Conservation (phyloP, 2,797 vertebrate genomes). For the Poecile montanus region DNA sequence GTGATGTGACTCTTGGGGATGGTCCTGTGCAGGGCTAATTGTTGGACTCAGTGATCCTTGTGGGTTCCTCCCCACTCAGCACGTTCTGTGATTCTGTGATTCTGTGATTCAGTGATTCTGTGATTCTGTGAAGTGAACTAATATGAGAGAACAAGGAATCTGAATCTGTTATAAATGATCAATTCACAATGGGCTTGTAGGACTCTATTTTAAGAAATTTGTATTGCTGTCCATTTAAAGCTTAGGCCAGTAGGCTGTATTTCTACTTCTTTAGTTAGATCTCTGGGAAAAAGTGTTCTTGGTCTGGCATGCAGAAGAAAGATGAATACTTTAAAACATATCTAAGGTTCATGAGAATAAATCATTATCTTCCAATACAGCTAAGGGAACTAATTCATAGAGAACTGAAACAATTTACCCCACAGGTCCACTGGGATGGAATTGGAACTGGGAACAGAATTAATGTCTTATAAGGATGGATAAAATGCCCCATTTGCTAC, state of each 20-base stretch:
- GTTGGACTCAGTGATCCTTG: neutral
- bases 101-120: neutral
- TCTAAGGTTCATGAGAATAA: slow-evolving; percentile 7
- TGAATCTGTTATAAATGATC: neutral
- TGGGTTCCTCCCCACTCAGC: neutral
- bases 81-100: neutral
- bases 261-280: neutral
- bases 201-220: neutral
- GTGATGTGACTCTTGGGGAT: too few relatives aligned
- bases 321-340: neutral
- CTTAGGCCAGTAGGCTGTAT: neutral
- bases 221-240: neutral
- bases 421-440: neutral
- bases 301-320: neutral
- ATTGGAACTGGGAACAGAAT: neutral
- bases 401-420: neutral
- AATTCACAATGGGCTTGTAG: neutral
- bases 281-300: neutral
- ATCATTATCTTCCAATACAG: neutral
- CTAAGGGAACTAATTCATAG: neutral
- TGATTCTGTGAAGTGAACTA: neutral
- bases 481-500: neutral
- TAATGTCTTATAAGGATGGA: neutral
- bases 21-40: neutral
- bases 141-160: neutral